Evolutionary conservation across 2,113 vertebrate genomes (phyloP).

Genomic region (Pelodiscus sinensis): DNA sequence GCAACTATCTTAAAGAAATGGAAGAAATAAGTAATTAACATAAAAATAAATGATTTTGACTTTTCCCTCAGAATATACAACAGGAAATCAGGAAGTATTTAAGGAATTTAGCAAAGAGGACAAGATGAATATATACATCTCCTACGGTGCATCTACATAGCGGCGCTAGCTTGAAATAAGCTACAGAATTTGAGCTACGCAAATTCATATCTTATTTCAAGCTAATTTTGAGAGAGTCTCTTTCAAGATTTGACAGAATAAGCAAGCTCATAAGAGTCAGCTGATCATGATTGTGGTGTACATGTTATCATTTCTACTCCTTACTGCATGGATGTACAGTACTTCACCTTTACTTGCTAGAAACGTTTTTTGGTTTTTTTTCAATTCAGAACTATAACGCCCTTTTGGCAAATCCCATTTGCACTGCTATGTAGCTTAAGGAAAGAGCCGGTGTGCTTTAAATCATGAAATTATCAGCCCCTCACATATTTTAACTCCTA

Average conservation of each 20-base stretch:
- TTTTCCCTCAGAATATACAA: background rate
- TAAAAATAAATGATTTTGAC: background rate
- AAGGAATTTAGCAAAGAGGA: background rate
- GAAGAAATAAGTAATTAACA: background rate
- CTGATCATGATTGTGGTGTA: background rate
- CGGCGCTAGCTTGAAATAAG: too few species aligned
- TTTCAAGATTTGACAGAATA: background rate
- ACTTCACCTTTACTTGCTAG: background rate
- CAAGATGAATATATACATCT: background rate
- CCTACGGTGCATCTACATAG: too few species aligned
- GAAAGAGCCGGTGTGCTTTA: background rate
- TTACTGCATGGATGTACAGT: fast-evolving
- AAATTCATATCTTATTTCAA: too few species aligned
- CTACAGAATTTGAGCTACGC: too few species aligned
- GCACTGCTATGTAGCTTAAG: background rate
- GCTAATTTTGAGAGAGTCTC: too few species aligned
- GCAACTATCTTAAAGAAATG: background rate
- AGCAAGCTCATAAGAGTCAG: background rate
- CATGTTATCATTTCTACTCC: background rate
- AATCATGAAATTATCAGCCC: constrained; percentile 38
- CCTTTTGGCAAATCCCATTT: background rate
- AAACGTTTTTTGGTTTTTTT: background rate
- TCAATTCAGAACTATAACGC: background rate
- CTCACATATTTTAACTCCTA: background rate
- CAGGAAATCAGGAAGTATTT: background rate